phyloP scores from a whole-genome alignment of 2,797 vertebrate species.

The Bucorvus abyssinicus region DNA sequence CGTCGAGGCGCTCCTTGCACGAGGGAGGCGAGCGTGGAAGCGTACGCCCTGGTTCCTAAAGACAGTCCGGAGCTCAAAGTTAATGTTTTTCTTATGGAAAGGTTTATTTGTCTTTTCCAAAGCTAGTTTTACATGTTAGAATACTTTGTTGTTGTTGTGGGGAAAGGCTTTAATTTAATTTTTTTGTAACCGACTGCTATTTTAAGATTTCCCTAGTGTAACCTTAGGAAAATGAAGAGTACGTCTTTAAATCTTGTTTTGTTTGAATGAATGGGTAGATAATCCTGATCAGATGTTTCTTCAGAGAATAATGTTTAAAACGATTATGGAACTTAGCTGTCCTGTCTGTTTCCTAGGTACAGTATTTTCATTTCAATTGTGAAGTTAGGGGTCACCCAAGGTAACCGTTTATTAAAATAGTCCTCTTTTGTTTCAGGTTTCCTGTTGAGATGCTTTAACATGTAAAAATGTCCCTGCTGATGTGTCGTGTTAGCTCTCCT shows the following conservation, averaged over 20 bases:
- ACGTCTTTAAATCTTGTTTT: slow-evolving; percentile 72
- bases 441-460: slow-evolving; percentile 75
- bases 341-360: slow-evolving; percentile 63
- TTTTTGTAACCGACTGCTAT: slow-evolving; percentile 41
- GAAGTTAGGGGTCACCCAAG: slow-evolving; percentile 74
- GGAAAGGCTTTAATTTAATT: neutral
- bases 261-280: slow-evolving; percentile 71
- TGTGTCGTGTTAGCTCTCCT: slow-evolving; percentile 72
- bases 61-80: neutral
- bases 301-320: slow-evolving; percentile 73
- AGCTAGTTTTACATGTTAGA: neutral
- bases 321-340: slow-evolving; percentile 65
- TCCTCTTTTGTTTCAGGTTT: slow-evolving; percentile 78
- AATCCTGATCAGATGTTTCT: slow-evolving; percentile 77
- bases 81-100: neutral
- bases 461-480: slow-evolving; percentile 74
- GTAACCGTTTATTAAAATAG: slow-evolving; percentile 76
- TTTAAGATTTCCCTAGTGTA: slow-evolving; percentile 49
- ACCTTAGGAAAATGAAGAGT: slow-evolving; percentile 67
- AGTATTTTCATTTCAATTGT: slow-evolving; percentile 71
- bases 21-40: neutral
- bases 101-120: slow-evolving; percentile 18
- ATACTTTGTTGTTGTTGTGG: neutral
- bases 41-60: neutral
- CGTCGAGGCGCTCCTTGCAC: slow-evolving; percentile 1